Conservation (phyloP, 2,113 vertebrate genomes). For the Macrotis lagotis region DNA sequence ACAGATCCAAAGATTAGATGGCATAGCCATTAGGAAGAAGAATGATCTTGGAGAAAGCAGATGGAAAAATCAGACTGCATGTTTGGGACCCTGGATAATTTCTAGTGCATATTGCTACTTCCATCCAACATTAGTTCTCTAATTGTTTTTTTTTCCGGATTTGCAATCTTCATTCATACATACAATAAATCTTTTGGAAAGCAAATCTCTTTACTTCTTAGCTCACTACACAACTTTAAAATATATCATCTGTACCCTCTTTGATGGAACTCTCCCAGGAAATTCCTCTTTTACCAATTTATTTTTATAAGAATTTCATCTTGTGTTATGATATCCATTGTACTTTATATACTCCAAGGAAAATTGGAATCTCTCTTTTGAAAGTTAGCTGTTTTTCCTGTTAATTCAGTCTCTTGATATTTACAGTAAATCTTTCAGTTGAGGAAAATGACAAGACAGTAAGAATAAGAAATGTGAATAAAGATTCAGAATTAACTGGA, state of each 20-base stretch:
- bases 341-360: slow-evolving; percentile 64
- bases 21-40: not conserved
- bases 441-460: no score
- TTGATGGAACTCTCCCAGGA: slow-evolving; percentile 59
- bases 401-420: slow-evolving; percentile 70
- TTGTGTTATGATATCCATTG: slow-evolving; percentile 73
- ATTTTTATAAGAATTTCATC: slow-evolving; percentile 59
- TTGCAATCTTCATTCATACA: slow-evolving; percentile 63
- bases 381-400: slow-evolving; percentile 74
- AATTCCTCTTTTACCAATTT: slow-evolving; percentile 65
- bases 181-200: slow-evolving; percentile 49
- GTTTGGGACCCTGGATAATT: not conserved
- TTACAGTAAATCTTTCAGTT: slow-evolving; percentile 62
- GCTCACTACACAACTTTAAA: slow-evolving; percentile 37
- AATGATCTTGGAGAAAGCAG: not conserved
- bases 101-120: not conserved
- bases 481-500: not conserved
- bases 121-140: not conserved
- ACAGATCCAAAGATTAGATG: not conserved
- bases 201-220: slow-evolving; percentile 47
- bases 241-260: slow-evolving; percentile 28
- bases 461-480: no score
- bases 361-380: slow-evolving; percentile 74
- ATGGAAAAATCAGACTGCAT: not conserved
- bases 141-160: no score